A percentile compares a stretch with the other conserved stretches of the same genome.
Evolutionary conservation across 2,113 vertebrate genomes (phyloP).

Genomic region (Rallus limicola): DNA sequence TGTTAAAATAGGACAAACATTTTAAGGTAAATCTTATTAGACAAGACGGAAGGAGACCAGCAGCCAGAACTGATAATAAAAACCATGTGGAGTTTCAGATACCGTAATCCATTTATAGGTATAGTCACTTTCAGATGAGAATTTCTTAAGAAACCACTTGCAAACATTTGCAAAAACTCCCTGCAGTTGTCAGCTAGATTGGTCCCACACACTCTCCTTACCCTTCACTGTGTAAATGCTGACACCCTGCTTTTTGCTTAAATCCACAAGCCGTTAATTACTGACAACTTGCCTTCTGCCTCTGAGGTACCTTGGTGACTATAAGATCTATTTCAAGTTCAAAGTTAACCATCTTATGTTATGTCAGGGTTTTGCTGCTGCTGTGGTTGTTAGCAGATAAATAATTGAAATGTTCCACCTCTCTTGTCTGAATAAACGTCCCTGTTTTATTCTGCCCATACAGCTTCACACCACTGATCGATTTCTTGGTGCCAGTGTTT

Average conservation of each 20-base stretch:
- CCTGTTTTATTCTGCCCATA: neutral
- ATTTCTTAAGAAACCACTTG: slow-evolving; percentile 54
- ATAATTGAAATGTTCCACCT: slow-evolving; percentile 36
- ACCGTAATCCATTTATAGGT: slow-evolving; percentile 40
- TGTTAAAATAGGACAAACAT: slow-evolving; percentile 18
- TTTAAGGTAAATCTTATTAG: slow-evolving; percentile 21
- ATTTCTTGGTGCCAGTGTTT: neutral
- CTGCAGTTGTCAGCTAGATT: slow-evolving; percentile 39
- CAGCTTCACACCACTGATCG: neutral
- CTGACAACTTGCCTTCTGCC: slow-evolving; percentile 20
- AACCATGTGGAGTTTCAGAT: slow-evolving; percentile 18
- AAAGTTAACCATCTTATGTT: neutral
- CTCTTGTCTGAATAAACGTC: neutral
- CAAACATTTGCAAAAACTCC: slow-evolving; percentile 36
- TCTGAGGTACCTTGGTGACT: neutral
- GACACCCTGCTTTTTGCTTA: slow-evolving; percentile 6
- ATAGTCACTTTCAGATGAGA: slow-evolving; percentile 4
- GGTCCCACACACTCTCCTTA: neutral
- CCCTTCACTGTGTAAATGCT: neutral
- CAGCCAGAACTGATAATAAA: neutral
- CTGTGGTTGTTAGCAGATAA: neutral
- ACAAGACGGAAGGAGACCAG: neutral
- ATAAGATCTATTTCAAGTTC: slow-evolving; percentile 2
- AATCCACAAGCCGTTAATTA: slow-evolving; percentile 17
- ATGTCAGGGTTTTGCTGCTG: slow-evolving; percentile 12